Conservation (phyloP, 2,797 vertebrate genomes). For the Sebastes minor region DNA sequence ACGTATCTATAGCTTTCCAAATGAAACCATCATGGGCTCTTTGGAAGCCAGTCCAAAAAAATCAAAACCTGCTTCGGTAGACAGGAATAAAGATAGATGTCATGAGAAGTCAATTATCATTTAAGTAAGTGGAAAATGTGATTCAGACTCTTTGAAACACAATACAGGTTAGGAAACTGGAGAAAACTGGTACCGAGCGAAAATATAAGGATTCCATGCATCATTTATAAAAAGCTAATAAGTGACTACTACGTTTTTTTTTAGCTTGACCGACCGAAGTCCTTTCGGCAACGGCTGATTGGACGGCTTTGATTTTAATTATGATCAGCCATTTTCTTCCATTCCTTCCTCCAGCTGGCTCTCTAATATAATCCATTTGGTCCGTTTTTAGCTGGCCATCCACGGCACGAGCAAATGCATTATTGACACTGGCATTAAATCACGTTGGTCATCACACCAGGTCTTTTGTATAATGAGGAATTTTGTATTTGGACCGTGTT, state of each 20-base stretch:
- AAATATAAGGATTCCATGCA: slow-evolving; percentile 38
- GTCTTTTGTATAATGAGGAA: slow-evolving; percentile 46
- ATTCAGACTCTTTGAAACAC: slow-evolving; percentile 48
- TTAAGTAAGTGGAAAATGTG: slow-evolving; percentile 58
- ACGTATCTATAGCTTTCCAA: slow-evolving; percentile 55
- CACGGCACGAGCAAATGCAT: slow-evolving; percentile 4
- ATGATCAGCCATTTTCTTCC: slow-evolving; percentile 22
- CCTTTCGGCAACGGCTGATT: slow-evolving; percentile 36
- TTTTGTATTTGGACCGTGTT: slow-evolving; percentile 34
- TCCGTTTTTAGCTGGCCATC: not conserved
- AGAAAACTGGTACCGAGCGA: slow-evolving; percentile 29
- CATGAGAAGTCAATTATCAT: slow-evolving; percentile 59
- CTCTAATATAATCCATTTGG: slow-evolving; percentile 14
- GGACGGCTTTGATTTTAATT: slow-evolving; percentile 55
- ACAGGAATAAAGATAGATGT: slow-evolving; percentile 58
- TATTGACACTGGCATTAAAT: slow-evolving; percentile 36
- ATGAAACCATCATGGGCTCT: slow-evolving; percentile 54
- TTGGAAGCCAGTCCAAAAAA: slow-evolving; percentile 22
- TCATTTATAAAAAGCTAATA: slow-evolving; percentile 54
- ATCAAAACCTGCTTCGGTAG: slow-evolving; percentile 39
- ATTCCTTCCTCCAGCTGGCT: slow-evolving; percentile 3
- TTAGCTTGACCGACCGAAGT: slow-evolving; percentile 12
- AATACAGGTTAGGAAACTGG: slow-evolving; percentile 38
- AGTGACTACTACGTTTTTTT: slow-evolving; percentile 13
- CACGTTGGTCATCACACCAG: slow-evolving; percentile 24